phyloP scores from a whole-genome alignment of 2,797 vertebrate genomes.

The Chloroceryle inda region DNA sequence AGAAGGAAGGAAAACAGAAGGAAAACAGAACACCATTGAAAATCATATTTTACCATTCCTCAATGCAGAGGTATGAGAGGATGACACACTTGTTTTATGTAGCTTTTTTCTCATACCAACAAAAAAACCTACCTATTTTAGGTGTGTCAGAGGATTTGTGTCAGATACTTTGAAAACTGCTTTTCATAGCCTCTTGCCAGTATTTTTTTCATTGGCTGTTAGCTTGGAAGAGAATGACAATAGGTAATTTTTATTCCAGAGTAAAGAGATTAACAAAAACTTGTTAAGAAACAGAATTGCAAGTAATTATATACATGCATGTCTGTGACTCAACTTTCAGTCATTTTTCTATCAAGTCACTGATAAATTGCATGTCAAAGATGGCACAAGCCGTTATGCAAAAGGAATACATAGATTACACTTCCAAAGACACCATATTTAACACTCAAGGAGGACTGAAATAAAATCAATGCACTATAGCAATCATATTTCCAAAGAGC shows the following conservation, averaged over 20 bases:
- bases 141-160: not conserved
- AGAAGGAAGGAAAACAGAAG: not conserved
- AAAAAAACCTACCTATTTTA: not conserved
- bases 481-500: not conserved
- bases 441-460: not conserved
- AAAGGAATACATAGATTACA: not conserved
- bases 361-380: slow-evolving; percentile 2
- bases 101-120: not conserved
- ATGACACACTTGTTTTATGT: not conserved
- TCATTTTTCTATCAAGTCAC: not conserved
- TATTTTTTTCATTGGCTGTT: not conserved
- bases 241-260: not conserved
- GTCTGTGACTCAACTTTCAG: not conserved
- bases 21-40: not conserved
- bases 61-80: not conserved
- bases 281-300: not conserved
- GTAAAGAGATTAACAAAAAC: not conserved
- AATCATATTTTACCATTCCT: not conserved
- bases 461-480: slow-evolving; percentile 27
- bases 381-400: not conserved
- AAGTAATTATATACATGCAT: not conserved
- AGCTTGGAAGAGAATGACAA: not conserved
- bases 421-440: not conserved
- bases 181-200: not conserved
- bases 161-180: not conserved